These are phyloP conservation scores for Acromyrmex charruanus DNA, from an alignment of 1,140 invertebrate species.

Conservation along the genomic window DNA sequence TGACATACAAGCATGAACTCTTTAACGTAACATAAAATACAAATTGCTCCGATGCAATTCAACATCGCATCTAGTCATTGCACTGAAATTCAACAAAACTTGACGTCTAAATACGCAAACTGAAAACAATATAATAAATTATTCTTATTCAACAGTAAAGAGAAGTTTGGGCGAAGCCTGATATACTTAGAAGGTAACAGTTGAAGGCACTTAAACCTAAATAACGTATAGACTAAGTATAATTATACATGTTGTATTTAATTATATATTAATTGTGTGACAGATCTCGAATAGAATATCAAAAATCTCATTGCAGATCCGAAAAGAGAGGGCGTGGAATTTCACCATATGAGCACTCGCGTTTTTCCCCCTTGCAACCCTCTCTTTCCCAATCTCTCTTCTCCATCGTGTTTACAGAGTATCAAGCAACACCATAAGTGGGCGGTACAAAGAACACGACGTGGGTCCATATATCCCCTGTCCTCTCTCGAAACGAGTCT, in stretches of 20 bases:
- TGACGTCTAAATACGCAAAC: too few relatives aligned
- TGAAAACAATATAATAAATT: too few relatives aligned
- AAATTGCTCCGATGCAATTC: too few relatives aligned
- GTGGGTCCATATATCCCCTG: conserved; percentile 47
- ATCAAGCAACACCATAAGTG: conserved; percentile 59
- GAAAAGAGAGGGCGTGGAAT: conserved; percentile 13
- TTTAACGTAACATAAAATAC: too few relatives aligned
- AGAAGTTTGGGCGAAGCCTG: too few relatives aligned
- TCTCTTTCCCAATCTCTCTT: neutral
- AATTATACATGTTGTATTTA: neutral
- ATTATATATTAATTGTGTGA: conserved; percentile 1
- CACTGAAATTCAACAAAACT: too few relatives aligned
- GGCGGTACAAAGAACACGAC: conserved; percentile 56
- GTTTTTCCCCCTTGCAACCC: neutral
- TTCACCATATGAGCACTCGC: conserved; percentile 43
- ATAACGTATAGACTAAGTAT: too few relatives aligned
- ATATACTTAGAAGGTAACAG: too few relatives aligned
- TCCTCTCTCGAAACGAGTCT: conserved; percentile 50
- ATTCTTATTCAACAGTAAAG: too few relatives aligned
- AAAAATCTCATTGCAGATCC: conserved; percentile 21
- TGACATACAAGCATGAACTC: too few relatives aligned
- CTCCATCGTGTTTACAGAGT: conserved; percentile 45
- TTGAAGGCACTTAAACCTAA: too few relatives aligned
- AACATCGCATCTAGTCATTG: too few relatives aligned
- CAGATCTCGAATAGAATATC: neutral